Conservation (phyloP, 92 coral and sea anemone genomes). For the Muricea muricata region DNA sequence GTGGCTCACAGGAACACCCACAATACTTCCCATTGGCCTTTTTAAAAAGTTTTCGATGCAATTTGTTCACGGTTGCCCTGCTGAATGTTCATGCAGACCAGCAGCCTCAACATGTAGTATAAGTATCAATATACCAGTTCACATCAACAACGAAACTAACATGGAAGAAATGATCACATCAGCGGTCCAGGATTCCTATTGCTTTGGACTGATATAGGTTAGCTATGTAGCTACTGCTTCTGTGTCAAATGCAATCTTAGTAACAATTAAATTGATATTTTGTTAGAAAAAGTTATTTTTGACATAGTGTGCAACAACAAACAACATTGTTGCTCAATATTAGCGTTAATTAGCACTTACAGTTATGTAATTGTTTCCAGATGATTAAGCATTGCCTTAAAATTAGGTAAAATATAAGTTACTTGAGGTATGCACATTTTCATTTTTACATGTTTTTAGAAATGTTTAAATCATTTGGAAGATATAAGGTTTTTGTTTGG, state of each 20-base stretch:
- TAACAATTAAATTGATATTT: too few species aligned
- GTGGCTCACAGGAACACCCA: not conserved
- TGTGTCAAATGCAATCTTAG: not conserved
- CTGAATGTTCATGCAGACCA: slow-evolving; percentile 8
- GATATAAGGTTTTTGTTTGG: not conserved
- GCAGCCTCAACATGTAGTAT: not conserved
- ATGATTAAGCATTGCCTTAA: not conserved
- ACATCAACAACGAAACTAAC: not conserved
- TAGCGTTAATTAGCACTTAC: not conserved
- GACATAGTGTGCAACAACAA: too few species aligned
- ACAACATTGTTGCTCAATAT: too few species aligned
- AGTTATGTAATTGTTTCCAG: not conserved
- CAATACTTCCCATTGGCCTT: not conserved
- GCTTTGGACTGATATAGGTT: not conserved
- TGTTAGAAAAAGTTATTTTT: too few species aligned
- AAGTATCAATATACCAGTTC: not conserved
- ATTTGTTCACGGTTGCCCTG: slow-evolving; percentile 4
- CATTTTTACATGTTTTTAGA: too few species aligned
- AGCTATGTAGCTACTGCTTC: not conserved
- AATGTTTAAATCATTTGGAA: too few species aligned
- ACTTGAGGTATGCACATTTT: too few species aligned
- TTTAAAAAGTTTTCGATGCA: not conserved
- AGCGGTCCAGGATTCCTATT: not conserved
- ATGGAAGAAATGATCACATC: not conserved
- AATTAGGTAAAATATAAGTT: too few species aligned